Conservation (phyloP, 2,797 vertebrate genomes). For the Gobionotothen gibberifrons region DNA sequence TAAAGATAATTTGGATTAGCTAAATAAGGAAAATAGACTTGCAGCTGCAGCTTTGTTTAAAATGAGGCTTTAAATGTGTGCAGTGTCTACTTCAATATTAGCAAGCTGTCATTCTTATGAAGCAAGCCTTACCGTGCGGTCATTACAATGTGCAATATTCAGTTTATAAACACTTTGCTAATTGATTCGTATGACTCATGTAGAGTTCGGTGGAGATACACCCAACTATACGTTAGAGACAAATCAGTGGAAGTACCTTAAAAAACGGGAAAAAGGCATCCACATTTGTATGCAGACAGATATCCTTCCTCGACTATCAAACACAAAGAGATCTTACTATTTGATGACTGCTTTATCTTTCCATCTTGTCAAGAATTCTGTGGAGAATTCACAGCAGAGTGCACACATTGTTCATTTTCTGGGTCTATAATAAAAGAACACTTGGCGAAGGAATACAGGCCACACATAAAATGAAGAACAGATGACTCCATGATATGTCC, state of each 20-base stretch:
- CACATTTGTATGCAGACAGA: conserved; percentile 54
- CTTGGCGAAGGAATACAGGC: conserved; percentile 48
- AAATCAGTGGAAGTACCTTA: conserved; percentile 12
- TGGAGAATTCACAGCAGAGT: conserved; percentile 56
- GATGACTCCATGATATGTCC: conserved; percentile 37
- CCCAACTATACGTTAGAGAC: conserved; percentile 23
- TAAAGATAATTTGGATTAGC: conserved; percentile 59
- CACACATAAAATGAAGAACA: conserved; percentile 51
- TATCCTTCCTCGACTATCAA: conserved; percentile 41
- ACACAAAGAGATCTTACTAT: conserved; percentile 52
- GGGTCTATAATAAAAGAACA: conserved; percentile 39
- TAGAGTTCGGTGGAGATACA: conserved; percentile 4
- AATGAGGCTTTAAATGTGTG: conserved; percentile 37
- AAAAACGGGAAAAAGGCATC: neutral
- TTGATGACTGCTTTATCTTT: conserved; percentile 58
- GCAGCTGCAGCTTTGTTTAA: conserved; percentile 42
- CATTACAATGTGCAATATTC: neutral
- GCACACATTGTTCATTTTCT: conserved; percentile 59
- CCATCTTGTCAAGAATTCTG: conserved; percentile 54
- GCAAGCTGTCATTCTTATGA: conserved; percentile 6
- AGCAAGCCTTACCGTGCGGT: neutral
- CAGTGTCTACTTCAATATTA: conserved; percentile 25
- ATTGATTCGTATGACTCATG: conserved; percentile 13
- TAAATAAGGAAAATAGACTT: conserved; percentile 50
- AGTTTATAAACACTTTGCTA: conserved; percentile 1